phyloP scores from a whole-genome alignment of 2,797 vertebrate species.

The Amblyopsis hoosieri region DNA sequence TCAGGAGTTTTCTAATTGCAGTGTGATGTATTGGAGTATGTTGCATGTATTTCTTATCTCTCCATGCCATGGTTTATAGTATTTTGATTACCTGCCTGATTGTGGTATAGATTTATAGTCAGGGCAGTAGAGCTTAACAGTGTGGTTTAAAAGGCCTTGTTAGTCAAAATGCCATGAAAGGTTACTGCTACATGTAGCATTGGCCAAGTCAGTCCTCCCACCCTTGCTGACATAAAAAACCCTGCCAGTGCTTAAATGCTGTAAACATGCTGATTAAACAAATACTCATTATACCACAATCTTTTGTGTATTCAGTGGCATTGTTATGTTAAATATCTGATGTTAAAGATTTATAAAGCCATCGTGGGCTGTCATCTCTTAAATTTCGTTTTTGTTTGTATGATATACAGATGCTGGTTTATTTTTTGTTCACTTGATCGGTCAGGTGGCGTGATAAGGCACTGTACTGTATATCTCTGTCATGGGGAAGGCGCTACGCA shows the following conservation, averaged over 20 bases:
- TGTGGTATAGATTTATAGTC: background rate
- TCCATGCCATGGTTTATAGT: background rate
- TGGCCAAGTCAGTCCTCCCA: background rate
- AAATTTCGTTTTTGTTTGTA: conserved; percentile 36
- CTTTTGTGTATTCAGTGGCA: conserved; percentile 18
- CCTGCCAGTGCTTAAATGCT: no score
- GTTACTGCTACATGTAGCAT: background rate
- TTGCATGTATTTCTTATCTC: background rate
- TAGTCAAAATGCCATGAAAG: background rate
- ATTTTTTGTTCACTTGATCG: conserved; percentile 45
- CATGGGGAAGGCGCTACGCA: conserved; percentile 14
- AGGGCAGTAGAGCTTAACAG: background rate
- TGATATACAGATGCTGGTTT: conserved; percentile 47
- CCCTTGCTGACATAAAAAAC: no score
- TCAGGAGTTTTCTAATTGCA: background rate
- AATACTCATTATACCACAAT: conserved; percentile 19
- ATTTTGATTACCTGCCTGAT: background rate
- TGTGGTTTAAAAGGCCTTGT: background rate
- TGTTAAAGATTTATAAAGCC: conserved; percentile 28
- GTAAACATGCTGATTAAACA: conserved; percentile 16
- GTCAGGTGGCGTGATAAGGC: conserved; percentile 21
- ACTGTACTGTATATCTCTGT: conserved; percentile 21
- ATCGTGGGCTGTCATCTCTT: conserved; percentile 12
- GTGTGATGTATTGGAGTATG: background rate
- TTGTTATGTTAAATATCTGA: conserved; percentile 21